phyloP scores from a whole-genome alignment of 2,797 vertebrate genomes.

The Sebastes glaucus region DNA sequence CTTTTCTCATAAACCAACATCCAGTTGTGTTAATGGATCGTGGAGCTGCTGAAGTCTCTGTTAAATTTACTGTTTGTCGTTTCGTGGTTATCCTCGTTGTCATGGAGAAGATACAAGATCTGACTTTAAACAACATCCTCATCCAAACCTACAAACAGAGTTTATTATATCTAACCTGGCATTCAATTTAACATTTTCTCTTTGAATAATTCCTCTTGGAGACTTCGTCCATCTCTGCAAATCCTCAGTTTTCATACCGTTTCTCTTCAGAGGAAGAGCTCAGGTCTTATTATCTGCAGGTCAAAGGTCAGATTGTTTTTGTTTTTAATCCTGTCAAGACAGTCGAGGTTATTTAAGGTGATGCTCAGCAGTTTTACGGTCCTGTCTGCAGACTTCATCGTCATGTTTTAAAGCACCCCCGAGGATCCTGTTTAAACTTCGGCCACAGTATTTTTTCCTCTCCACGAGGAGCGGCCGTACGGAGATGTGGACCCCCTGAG shows the following conservation, averaged over 20 bases:
- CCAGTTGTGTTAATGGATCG: background rate
- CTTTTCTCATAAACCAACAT: background rate
- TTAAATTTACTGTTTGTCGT: background rate
- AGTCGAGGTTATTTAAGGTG: background rate
- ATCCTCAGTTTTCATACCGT: background rate
- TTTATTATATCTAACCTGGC: background rate
- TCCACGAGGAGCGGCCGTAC: background rate
- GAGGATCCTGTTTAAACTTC: background rate
- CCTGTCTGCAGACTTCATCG: background rate
- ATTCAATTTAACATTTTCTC: background rate
- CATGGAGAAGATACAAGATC: background rate
- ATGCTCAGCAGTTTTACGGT: background rate
- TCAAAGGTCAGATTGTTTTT: background rate
- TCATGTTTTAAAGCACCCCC: background rate
- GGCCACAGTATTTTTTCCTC: background rate
- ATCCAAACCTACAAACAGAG: background rate
- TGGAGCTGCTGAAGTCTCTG: background rate
- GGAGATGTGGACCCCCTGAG: background rate
- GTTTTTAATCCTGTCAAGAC: background rate
- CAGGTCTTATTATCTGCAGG: background rate
- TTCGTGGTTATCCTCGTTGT: background rate
- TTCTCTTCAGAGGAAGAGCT: background rate
- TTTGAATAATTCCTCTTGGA: too few relatives aligned
- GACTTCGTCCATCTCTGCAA: background rate
- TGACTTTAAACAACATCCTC: background rate